Evolutionary conservation across 1,140 invertebrate genomes (phyloP).

Genomic region (Drosophila funebris): DNA sequence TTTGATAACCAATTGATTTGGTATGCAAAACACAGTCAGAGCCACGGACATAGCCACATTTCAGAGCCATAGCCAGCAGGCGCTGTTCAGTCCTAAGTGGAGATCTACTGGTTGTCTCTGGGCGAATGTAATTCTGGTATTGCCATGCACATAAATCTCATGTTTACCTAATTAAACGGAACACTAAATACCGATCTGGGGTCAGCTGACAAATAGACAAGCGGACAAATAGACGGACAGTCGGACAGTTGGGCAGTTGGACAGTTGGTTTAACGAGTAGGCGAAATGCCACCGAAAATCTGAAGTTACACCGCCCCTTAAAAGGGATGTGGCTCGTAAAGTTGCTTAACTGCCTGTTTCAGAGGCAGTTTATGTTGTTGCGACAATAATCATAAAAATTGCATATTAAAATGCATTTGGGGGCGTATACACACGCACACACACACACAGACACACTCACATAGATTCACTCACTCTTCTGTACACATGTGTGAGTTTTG

Average conservation of each 20-base stretch:
- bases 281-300: conserved; percentile 64
- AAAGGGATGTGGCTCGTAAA: conserved; percentile 44
- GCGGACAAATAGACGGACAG: background rate
- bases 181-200: conserved; percentile 55
- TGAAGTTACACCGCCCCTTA: conserved; percentile 44
- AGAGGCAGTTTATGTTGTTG: conserved; percentile 26
- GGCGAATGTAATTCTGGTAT: conserved; percentile 14
- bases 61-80: background rate
- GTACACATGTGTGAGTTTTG: conserved; percentile 32
- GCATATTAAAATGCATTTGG: conserved; percentile 72
- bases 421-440: conserved; percentile 22
- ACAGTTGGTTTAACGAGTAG: conserved; percentile 50
- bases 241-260: background rate
- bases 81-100: background rate
- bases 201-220: conserved; percentile 34
- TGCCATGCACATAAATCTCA: conserved; percentile 61
- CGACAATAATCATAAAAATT: conserved; percentile 74
- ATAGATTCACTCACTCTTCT: background rate
- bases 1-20: conserved; percentile 63
- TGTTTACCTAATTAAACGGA: conserved; percentile 70
- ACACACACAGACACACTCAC: background rate
- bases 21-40: conserved; percentile 35
- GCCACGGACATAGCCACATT: no score
- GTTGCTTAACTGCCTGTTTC: conserved; percentile 34
- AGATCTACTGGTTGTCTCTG: background rate